Base-by-base conservation (phyloP, 2,113 vertebrate genomes). In the Percopsis transmontana region DNA sequence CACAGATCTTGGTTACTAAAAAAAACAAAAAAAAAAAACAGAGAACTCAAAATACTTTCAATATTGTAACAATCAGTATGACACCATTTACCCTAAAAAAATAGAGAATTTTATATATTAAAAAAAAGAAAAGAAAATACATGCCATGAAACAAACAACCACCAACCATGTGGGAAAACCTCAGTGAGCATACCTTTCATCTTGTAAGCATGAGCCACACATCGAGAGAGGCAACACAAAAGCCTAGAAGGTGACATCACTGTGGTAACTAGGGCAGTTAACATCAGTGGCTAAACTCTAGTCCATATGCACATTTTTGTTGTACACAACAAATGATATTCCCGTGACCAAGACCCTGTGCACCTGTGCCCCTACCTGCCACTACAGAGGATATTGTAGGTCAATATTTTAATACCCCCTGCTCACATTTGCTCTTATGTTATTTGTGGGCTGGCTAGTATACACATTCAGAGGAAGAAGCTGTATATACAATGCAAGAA, bases 231-330 rank as follows among this genome's bases (percentile, higher is more conserved):
- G 55, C 54, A 20, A 78, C 77, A 79, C 65, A 58, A 83, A 78
- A 67, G 68, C 70, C 68, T 51, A 71, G 58, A 19, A 19, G 2
- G 61, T 77, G 74, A 82, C 74, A 69, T 83, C 76, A 71, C 58
- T 57, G 68, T 60, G 58, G 66, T 70, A 81, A 85, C 79, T 7
- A 71, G 66, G 80, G 80, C 70, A 70, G 55, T 40, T 41, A 50
- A 68, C 47, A 65, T 45, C 62, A 61, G 69, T 23, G 19, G 56
- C 10, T 52, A 52, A 19, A n/a, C 19, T 50, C 19, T 12, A 21
- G 19, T 4, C 10, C 19, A 18, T 20, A 20, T 18, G 50, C 9
- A 12, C 3, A 45, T 12, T 12, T 45, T 14, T 16, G 42, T 45
- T 45, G 42, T 12, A 16, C 12, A 45, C 7, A 12, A 45, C 42